Evolutionary conservation across 2,797 vertebrate species (phyloP).

Genomic region (Kryptolebias ocellatus): DNA sequence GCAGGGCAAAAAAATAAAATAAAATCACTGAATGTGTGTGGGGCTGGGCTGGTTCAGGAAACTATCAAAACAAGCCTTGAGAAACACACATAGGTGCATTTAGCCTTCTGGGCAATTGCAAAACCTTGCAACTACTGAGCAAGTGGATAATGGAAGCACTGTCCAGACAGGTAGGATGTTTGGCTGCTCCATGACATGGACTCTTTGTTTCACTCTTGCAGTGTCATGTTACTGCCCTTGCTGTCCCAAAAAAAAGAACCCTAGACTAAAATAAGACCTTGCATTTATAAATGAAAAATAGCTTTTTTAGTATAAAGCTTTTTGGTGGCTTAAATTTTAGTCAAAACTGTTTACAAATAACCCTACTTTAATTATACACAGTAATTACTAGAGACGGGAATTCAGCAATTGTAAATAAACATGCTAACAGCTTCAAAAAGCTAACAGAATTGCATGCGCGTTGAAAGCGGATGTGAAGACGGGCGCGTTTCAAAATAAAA

Average conservation of each 20-base stretch:
- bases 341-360: not conserved
- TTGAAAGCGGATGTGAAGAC: constrained; percentile 8
- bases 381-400: not conserved
- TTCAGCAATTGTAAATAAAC: constrained; percentile 20
- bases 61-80: constrained; percentile 40
- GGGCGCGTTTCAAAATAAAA: constrained; percentile 59
- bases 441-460: not conserved
- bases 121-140: constrained; percentile 25
- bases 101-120: constrained; percentile 37
- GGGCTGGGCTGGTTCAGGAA: constrained; percentile 31
- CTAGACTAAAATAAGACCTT: not conserved
- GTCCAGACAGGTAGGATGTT: constrained; percentile 50
- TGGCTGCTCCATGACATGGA: constrained; percentile 49
- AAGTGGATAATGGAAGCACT: constrained; percentile 40
- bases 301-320: no score
- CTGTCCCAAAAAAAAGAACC: not conserved
- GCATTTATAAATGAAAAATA: not conserved
- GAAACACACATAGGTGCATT: constrained; percentile 38
- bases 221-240: constrained; percentile 63
- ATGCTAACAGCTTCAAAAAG: constrained; percentile 57
- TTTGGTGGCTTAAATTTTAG: not conserved
- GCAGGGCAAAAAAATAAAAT: constrained; percentile 8
- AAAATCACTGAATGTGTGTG: constrained; percentile 20
- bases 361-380: no score
- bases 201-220: constrained; percentile 59